These are phyloP conservation scores for Sycophaga agraensis DNA, from an alignment of 1,140 invertebrate species.

Conservation along the genomic window DNA sequence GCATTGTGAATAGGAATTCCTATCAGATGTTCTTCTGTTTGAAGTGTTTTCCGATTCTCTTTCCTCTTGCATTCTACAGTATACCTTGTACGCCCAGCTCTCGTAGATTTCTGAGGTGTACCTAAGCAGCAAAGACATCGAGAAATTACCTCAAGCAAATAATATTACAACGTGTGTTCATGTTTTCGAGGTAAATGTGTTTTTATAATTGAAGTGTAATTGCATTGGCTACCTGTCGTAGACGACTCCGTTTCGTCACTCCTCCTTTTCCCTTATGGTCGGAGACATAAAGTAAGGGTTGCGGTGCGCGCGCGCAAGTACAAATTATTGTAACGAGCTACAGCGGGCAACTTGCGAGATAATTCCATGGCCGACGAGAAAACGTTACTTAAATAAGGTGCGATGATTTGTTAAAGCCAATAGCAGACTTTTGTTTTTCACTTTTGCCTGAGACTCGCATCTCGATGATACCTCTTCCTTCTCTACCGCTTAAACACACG, in stretches of 20 bases:
- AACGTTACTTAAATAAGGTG: constrained; percentile 1
- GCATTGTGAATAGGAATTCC: neutral
- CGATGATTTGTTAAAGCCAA: constrained; percentile 10
- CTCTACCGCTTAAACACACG: neutral
- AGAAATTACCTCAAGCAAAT: too few species aligned
- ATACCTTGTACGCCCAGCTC: too few species aligned
- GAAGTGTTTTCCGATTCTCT: neutral
- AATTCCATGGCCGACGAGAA: neutral
- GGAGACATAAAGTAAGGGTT: neutral
- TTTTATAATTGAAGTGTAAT: too few species aligned
- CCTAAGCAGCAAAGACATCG: too few species aligned
- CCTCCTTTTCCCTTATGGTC: neutral
- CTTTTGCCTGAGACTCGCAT: too few species aligned
- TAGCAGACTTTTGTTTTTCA: neutral
- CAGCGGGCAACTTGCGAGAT: neutral
- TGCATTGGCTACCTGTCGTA: too few species aligned
- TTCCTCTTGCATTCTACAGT: neutral
- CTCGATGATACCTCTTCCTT: too few species aligned
- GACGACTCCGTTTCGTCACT: neutral
- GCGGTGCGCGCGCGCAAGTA: neutral
- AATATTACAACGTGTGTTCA: neutral
- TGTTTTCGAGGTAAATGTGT: too few species aligned
- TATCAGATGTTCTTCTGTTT: neutral
- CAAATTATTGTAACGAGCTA: constrained; percentile 15
- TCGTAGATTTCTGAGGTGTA: too few species aligned